Percentiles rank a stretch among this genome's conserved stretches.
Conservation (phyloP, 2,113 vertebrate species). For the Brachyhypopomus gauderio region DNA sequence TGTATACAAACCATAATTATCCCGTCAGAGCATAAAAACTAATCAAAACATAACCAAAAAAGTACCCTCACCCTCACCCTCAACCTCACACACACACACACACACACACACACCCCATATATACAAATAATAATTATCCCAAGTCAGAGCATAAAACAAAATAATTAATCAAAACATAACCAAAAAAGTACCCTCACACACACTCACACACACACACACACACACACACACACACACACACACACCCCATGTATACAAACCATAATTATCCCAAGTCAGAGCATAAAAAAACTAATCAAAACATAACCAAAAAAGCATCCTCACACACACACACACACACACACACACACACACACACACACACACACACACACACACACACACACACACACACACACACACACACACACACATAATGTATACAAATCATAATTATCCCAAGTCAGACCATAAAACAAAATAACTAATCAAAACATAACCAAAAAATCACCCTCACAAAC, state of each 20-base stretch:
- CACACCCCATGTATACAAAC: constrained; percentile 13
- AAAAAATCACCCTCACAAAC: constrained; percentile 28
- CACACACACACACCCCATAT: neutral
- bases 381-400: constrained; percentile 25
- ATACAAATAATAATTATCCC: neutral
- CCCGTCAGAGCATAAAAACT: constrained; percentile 33
- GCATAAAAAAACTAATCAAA: constrained; percentile 28
- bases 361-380: neutral
- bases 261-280: neutral
- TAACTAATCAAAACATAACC: neutral
- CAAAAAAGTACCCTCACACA: constrained; percentile 17
- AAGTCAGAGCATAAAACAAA: neutral
- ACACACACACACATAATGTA: too few species aligned
- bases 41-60: too few species aligned
- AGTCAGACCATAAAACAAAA: neutral
- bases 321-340: neutral
- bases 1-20: neutral
- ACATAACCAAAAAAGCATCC: too few species aligned
- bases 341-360: constrained; percentile 52
- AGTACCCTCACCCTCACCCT: too few species aligned
- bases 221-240: constrained; percentile 54
- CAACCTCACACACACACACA: neutral
- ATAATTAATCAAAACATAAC: neutral
- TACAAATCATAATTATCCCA: neutral
- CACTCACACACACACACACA: neutral